Percentiles rank a stretch among this genome's conserved stretches.
Evolutionary conservation across 2,797 vertebrate species (phyloP).

Genomic region (Aldrovandia affinis): DNA sequence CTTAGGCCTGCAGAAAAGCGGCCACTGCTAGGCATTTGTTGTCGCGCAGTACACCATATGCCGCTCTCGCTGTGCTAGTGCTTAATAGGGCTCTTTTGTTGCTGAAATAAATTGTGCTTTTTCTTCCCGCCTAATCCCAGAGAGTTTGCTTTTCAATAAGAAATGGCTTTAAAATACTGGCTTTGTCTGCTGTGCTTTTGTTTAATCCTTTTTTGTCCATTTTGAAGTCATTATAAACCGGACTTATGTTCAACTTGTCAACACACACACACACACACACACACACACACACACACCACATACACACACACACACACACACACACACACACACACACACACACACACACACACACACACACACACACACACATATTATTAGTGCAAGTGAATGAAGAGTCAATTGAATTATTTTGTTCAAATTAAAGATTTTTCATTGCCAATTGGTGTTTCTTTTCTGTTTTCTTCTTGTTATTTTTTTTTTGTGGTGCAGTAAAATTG

Average conservation of each 20-base stretch:
- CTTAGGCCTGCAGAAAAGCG: not conserved
- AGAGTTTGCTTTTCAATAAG: constrained; percentile 21
- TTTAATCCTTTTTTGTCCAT: constrained; percentile 46
- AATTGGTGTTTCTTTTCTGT: not conserved
- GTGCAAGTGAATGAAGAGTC: not conserved
- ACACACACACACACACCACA: not conserved
- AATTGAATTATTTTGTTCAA: not conserved
- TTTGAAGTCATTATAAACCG: constrained; percentile 36
- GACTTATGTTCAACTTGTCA: not conserved
- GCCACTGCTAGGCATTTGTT: not conserved
- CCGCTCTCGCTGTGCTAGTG: not conserved
- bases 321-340: not conserved
- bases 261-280: not conserved
- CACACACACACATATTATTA: constrained; percentile 27
- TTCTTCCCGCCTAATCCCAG: constrained; percentile 43
- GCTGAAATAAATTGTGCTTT: constrained; percentile 26
- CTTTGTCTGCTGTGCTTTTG: constrained; percentile 39
- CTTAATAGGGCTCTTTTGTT: constrained; percentile 44
- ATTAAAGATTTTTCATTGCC: constrained; percentile 21
- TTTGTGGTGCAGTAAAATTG: constrained; percentile 25
- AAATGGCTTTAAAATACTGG: constrained; percentile 46
- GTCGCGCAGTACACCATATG: not conserved
- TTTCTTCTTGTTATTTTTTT: constrained; percentile 13
- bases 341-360: not conserved
- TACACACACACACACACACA: not conserved